phyloP scores from a whole-genome alignment of 2,113 vertebrate genomes.

The Protobothrops flavoviridis region DNA sequence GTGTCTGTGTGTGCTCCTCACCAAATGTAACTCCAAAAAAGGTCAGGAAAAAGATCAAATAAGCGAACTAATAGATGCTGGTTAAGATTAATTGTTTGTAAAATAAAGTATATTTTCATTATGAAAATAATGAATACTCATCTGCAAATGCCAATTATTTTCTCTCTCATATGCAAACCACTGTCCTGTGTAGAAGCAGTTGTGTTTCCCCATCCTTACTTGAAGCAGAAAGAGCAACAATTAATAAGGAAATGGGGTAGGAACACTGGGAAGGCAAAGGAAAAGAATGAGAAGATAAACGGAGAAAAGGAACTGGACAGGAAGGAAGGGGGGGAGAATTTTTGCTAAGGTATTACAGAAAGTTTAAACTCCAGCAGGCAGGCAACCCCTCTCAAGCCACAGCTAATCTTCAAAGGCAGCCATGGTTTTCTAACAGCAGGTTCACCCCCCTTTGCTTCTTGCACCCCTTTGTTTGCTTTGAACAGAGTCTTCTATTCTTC shows the following conservation, averaged over 20 bases:
- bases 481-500: background rate
- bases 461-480: background rate
- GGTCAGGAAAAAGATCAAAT: background rate
- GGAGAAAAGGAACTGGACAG: background rate
- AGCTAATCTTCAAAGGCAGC: background rate
- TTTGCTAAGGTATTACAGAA: background rate
- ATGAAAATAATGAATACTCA: background rate
- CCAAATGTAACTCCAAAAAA: background rate
- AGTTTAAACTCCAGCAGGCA: background rate
- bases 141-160: background rate
- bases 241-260: background rate
- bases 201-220: background rate
- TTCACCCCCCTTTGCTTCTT: background rate
- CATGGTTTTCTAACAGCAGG: background rate
- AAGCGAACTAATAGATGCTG: background rate
- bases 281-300: background rate
- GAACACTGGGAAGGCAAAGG: background rate
- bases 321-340: background rate
- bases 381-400: background rate
- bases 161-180: background rate
- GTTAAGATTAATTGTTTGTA: background rate
- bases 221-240: background rate
- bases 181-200: background rate
- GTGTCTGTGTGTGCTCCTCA: background rate
- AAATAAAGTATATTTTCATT: background rate